Conservation (phyloP, 1,140 invertebrate species). For the Pararge aegeria region DNA sequence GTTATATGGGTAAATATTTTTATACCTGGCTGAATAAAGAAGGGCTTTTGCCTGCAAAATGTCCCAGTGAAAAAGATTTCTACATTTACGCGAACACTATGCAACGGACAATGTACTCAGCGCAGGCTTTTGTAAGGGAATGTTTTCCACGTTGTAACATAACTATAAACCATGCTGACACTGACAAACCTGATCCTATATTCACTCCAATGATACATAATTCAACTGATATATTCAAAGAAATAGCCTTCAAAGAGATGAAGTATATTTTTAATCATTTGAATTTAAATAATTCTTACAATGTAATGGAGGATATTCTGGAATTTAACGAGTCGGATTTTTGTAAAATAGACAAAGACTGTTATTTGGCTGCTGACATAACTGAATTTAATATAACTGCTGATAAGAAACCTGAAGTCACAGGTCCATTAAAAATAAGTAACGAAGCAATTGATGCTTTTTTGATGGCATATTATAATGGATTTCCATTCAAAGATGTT, state of each 20-base stretch:
- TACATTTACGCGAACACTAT: slow-evolving; percentile 58
- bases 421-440: slow-evolving; percentile 53
- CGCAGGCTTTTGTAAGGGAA: slow-evolving; percentile 50
- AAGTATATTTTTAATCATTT: slow-evolving; percentile 38
- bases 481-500: slow-evolving; percentile 42
- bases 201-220: slow-evolving; percentile 62
- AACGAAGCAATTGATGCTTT: slow-evolving; percentile 61
- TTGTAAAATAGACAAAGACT: slow-evolving; percentile 45
- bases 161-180: slow-evolving; percentile 40
- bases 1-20: slow-evolving; percentile 61
- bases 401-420: slow-evolving; percentile 48
- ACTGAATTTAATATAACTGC: slow-evolving; percentile 38
- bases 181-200: slow-evolving; percentile 43
- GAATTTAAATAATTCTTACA: slow-evolving; percentile 43
- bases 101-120: slow-evolving; percentile 53
- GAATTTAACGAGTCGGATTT: slow-evolving; percentile 48
- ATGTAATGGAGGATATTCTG: slow-evolving; percentile 45
- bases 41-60: slow-evolving; percentile 36
- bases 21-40: slow-evolving; percentile 42
- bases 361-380: slow-evolving; percentile 44
- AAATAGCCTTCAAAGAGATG: slow-evolving; percentile 50
- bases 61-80: slow-evolving; percentile 46
- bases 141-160: slow-evolving; percentile 54
- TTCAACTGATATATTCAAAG: slow-evolving; percentile 37
- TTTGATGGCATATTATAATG: slow-evolving; percentile 66